Evolutionary conservation across 2,797 vertebrate genomes (phyloP), one percentile per base, ranked within the genome.

Genomic region (Tapirus indicus): DNA sequence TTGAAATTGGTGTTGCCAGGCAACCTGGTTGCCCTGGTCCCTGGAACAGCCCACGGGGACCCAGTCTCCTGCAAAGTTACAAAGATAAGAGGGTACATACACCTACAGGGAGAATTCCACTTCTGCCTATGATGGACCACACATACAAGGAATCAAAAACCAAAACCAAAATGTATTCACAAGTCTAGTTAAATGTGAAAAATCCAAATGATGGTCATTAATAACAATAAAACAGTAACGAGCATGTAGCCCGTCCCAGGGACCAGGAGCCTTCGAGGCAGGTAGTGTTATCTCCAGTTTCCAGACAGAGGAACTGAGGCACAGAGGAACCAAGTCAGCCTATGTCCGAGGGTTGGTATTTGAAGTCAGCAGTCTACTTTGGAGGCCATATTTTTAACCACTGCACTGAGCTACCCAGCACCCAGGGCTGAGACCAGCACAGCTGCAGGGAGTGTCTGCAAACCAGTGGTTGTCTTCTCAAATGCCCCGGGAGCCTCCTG

Each of bases 151-250:
- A 56, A 27, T 38, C 49, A 38, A 41, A 54, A 71, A 12, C 25
- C n/a, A 79, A 90, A 82, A 72, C 35, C 56, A 7, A 75, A 49
- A 35, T 4, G 27, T 82, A 75, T 78, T 80, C 29, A 54, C 78
- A 84, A 69, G 6, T 13, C 78, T 27, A 41, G 92, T 49, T 72
- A 74, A 88, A 88, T 3, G 21, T 27, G 92, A 77, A 77, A 77
- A 86, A 44, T 32, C 47, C 84, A 72, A 54, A 17, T 5, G 21
- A 35, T 1, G 9, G 12, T 12, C 87, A 9, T 5, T 16, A 20
- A 38, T 5, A 54, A 54, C 10, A 20, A 41, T 4, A 60, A 78
- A 79, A 68, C 9, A 20, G 10, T 20, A 78, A 64, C n/a, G 54
- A 35, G 44, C 38, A 62, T 44, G 52, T 16, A 41, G 47, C 7